Percentiles rank a stretch among this genome's conserved stretches.
These are phyloP conservation scores for Eulemur albifrons DNA, from an alignment of 2,797 vertebrate species.

Conservation along the genomic window DNA sequence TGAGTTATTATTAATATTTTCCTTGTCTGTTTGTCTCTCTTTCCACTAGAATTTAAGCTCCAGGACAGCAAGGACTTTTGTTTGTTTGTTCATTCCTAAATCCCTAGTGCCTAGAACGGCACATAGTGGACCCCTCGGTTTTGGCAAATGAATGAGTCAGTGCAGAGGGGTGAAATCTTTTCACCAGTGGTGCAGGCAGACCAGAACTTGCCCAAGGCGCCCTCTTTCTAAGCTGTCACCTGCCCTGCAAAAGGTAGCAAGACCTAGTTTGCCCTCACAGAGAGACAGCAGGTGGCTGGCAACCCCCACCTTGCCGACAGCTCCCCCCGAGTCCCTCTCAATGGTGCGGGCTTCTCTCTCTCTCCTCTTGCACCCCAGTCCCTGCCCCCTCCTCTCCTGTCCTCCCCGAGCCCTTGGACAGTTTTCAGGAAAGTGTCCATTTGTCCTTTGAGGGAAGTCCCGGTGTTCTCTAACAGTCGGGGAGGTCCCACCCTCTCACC, in stretches of 20 bases:
- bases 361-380: background rate
- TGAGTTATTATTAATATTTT: background rate
- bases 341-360: no score
- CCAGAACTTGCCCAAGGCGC: background rate
- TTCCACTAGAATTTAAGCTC: background rate
- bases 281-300: background rate
- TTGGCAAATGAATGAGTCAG: background rate
- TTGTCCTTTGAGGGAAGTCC: background rate
- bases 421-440: accelerated
- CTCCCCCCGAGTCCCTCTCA: background rate
- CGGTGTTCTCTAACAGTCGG: accelerated
- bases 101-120: background rate
- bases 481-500: no score
- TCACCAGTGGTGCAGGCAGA: background rate
- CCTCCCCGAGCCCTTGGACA: background rate
- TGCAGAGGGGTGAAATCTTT: background rate
- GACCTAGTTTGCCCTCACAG: background rate
- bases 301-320: background rate
- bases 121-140: accelerated
- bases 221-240: background rate
- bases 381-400: background rate
- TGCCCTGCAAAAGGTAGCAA: background rate
- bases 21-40: background rate
- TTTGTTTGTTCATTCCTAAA: background rate
- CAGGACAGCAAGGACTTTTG: background rate